Conservation (phyloP, 2,888 invertebrate genomes). For the Xestia c-nigrum region DNA sequence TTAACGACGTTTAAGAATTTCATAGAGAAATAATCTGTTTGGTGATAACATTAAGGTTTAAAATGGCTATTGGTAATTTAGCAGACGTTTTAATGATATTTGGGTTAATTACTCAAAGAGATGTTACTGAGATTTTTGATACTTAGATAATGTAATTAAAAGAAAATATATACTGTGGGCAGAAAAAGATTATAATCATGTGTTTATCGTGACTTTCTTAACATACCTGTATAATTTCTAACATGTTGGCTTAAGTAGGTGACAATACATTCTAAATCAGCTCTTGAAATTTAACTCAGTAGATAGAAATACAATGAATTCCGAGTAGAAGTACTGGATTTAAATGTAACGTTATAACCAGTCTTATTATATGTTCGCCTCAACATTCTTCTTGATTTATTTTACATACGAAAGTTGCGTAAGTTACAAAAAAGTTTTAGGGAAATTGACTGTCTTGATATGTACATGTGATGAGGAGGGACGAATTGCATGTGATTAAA, state of each 20-base stretch:
- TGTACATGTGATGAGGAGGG: too few relatives aligned
- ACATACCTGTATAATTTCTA: constrained; percentile 1
- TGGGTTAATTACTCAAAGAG: constrained; percentile 34
- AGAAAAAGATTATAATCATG: constrained; percentile 21
- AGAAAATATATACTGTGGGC: constrained; percentile 16
- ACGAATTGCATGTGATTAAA: too few relatives aligned
- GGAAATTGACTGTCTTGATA: too few relatives aligned
- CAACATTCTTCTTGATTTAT: too few relatives aligned
- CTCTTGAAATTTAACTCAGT: background rate
- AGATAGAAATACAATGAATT: background rate
- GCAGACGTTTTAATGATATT: constrained; percentile 26
- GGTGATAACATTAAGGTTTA: constrained; percentile 5
- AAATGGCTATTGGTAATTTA: background rate
- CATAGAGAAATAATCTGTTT: background rate
- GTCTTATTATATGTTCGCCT: too few relatives aligned
- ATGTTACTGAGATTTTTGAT: constrained; percentile 7
- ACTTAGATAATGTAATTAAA: constrained; percentile 28
- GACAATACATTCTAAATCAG: background rate
- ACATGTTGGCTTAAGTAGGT: background rate
- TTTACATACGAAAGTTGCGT: too few relatives aligned
- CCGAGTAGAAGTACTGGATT: background rate
- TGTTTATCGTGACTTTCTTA: constrained; percentile 26
- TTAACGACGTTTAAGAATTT: constrained; percentile 19
- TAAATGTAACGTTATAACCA: background rate
- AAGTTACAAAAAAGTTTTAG: too few relatives aligned